Evolutionary conservation across 2,888 invertebrate genomes (phyloP), one percentile per base, ranked within the genome.

Genomic region (Epistrophe eligans): DNA sequence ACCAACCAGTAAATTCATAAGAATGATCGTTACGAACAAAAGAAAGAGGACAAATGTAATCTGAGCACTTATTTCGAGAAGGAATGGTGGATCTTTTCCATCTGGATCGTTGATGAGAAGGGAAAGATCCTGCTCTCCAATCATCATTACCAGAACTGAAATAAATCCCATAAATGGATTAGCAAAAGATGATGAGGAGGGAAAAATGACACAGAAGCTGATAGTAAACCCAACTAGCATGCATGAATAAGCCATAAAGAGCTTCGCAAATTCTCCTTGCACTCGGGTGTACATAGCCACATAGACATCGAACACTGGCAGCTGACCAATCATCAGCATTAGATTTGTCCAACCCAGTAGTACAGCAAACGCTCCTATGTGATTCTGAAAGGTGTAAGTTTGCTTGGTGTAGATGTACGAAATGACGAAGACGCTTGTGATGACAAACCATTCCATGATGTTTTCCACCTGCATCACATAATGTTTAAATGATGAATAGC

Each of bases 231-330:
- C 97, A 45, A 97, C 96, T 45, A 97, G 92, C 88, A 97, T 95
- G 90, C 97, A 97, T 0, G 96, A 96, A 91, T 97, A 97, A 0
- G 97, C 97, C 93, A 97, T 94, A 67, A 97, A 94, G n/a, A 97
- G 93, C 91, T 97, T 97, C 9, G 97, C 96, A 89, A 97, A 97
- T 93, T 97, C 97, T 62, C 96, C 97, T 91, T 97, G 97, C 0
- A 97, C 97, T 92, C 96, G 95, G 1, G 97, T 97, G 90, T 97
- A 97, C 97, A 97, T 97, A 0, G 97, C 97, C 5, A 98, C 97
- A 91, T 98, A 98, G 0, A 97, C 96, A 19, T 97, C 98, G 90
- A 98, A 97, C 67, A 97, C 95, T 0, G 98, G 98, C 50, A 98
- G 93, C 90, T 98, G 97, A 0, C 98, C 98, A 79, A 98, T 96